Conservation (phyloP, 2,888 invertebrate genomes). For the Chrysopilus asiliformis region DNA sequence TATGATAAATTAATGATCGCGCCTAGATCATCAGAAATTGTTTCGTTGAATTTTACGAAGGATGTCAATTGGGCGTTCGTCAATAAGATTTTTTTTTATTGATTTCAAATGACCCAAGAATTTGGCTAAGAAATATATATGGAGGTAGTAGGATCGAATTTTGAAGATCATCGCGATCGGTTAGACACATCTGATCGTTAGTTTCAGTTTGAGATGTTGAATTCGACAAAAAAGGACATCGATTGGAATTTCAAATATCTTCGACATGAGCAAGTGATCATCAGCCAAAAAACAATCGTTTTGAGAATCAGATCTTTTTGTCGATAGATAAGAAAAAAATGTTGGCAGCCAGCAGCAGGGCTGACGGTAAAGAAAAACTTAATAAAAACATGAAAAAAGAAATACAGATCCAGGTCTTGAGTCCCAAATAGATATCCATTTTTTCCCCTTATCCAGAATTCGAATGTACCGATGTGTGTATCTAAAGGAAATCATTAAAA, state of each 20-base stretch:
- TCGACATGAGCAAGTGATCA: constrained; percentile 6
- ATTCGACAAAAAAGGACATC: constrained; percentile 9
- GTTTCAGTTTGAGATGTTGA: constrained; percentile 3
- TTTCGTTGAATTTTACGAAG: no score
- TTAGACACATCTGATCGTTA: constrained; percentile 1
- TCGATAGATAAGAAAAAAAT: constrained; percentile 7
- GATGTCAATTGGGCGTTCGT: no score
- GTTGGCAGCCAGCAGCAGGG: no score
- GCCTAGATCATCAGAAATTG: constrained; percentile 8
- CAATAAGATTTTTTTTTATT: no score
- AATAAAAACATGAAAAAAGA: no score
- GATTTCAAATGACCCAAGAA: no score
- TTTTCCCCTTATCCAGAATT: constrained; percentile 3
- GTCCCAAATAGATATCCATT: no score
- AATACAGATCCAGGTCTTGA: no score
- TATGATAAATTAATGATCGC: constrained; percentile 14
- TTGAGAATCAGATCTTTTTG: constrained; percentile 6
- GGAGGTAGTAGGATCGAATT: no score
- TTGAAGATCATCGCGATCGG: background rate
- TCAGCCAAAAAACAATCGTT: constrained; percentile 12
- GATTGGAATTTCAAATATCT: constrained; percentile 14
- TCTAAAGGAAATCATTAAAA: no score
- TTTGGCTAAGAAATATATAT: no score
- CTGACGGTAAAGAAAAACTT: no score
- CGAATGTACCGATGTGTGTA: constrained; percentile 4